These are phyloP conservation scores for Uromys caudimaculatus DNA, from an alignment of 2,797 vertebrate genomes.

Conservation along the genomic window DNA sequence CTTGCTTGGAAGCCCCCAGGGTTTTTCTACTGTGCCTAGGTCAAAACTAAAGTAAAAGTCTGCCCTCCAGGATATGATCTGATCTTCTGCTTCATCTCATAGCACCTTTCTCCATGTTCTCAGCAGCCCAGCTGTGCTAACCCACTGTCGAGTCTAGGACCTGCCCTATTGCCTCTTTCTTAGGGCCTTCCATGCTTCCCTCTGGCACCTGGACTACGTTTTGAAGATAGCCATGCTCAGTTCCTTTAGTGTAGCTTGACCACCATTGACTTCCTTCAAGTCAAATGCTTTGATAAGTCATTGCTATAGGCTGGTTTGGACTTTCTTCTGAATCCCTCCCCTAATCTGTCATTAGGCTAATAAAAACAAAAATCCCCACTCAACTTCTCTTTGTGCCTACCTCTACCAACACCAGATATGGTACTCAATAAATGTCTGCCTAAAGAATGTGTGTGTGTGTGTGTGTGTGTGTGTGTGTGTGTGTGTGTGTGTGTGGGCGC, in stretches of 20 bases:
- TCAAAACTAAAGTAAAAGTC: conserved; percentile 27
- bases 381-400: not conserved
- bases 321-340: not conserved
- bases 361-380: not conserved
- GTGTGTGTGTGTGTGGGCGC: not conserved
- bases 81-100: not conserved
- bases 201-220: not conserved
- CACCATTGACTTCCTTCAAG: not conserved
- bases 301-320: not conserved
- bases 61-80: not conserved
- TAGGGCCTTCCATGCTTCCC: not conserved
- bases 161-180: not conserved
- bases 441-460: not conserved
- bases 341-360: not conserved
- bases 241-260: not conserved
- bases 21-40: not conserved
- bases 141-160: not conserved
- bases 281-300: not conserved
- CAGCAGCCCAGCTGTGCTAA: not conserved
- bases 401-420: not conserved
- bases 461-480: not conserved
- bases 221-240: not conserved
- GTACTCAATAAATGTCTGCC: not conserved
- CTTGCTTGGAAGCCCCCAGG: not conserved
- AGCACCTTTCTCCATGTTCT: not conserved